phyloP scores from a whole-genome alignment of 2,888 invertebrate genomes.

The Lapara coniferarum region DNA sequence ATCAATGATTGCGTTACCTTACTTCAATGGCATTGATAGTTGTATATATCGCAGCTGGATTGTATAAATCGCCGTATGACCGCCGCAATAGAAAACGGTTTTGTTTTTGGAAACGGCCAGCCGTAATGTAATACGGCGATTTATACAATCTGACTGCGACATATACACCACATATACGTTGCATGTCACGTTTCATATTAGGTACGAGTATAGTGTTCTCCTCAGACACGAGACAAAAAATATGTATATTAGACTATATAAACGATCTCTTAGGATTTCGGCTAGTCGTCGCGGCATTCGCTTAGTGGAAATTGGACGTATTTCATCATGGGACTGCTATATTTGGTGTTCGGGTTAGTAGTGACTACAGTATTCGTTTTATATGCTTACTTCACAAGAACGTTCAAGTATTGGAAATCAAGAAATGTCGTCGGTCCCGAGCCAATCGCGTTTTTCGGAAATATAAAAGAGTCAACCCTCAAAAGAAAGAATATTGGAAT shows the following conservation, averaged over 20 bases:
- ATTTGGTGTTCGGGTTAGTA: constrained; percentile 30
- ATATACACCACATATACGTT: no score
- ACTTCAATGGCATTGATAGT: no score
- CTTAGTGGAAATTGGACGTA: neutral
- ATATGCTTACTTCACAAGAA: constrained; percentile 53
- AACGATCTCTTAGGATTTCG: neutral
- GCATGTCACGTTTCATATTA: no score
- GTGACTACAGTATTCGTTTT: constrained; percentile 32
- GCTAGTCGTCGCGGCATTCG: neutral
- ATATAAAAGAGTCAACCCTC: constrained; percentile 46
- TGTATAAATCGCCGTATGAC: no score
- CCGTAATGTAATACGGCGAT: no score
- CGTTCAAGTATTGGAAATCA: constrained; percentile 58
- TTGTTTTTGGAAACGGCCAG: no score
- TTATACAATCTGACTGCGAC: no score
- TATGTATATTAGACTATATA: neutral
- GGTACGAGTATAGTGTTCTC: no score
- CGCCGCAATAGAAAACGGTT: no score
- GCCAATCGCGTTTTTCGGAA: constrained; percentile 55
- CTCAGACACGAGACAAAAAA: no score
- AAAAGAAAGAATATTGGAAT: constrained; percentile 41
- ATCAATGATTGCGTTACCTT: no score
- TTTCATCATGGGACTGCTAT: constrained; percentile 26
- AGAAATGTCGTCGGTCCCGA: constrained; percentile 50
- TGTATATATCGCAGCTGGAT: no score